Evolutionary conservation across 2,888 invertebrate genomes (phyloP).

Genomic region (Tetropium fuscum): DNA sequence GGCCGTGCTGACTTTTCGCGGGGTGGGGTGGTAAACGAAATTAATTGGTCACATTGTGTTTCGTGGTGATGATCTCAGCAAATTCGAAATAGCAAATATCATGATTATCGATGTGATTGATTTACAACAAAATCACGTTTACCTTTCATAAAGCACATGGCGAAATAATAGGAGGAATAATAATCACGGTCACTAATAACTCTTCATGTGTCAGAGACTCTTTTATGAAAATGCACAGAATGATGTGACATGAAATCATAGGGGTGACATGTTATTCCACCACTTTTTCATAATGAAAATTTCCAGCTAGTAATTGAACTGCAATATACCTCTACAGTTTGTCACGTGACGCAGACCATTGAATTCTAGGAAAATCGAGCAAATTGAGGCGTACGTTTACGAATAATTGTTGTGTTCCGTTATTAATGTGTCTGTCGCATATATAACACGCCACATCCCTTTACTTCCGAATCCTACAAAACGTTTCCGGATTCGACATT

Average conservation of each 20-base stretch:
- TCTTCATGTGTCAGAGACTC: not conserved
- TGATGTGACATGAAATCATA: conserved; percentile 5
- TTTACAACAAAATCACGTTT: not conserved
- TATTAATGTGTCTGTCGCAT: conserved; percentile 26
- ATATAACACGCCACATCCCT: conserved; percentile 30
- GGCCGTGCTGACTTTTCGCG: too few relatives aligned
- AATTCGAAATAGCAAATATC: too few relatives aligned
- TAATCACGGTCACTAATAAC: not conserved
- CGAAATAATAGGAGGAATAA: not conserved
- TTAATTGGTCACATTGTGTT: too few relatives aligned
- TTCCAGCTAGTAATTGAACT: conserved; percentile 17
- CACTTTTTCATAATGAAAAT: conserved; percentile 16
- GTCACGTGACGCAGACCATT: conserved; percentile 25
- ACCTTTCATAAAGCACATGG: not conserved
- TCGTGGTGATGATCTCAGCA: too few relatives aligned
- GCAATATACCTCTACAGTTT: conserved; percentile 12
- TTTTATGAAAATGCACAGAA: not conserved
- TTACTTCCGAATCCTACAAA: conserved; percentile 25
- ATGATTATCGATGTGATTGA: not conserved
- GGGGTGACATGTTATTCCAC: conserved; percentile 13
- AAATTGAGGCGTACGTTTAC: conserved; percentile 30
- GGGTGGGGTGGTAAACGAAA: too few relatives aligned
- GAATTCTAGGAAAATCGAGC: conserved; percentile 29
- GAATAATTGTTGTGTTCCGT: conserved; percentile 30
- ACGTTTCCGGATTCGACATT: conserved; percentile 24